Percentiles rank a stretch among this genome's conserved stretches.
These are phyloP conservation scores for Stichopus horrens DNA, from an alignment of 53 echinoderm and acorn worm genomes.

Conservation along the genomic window DNA sequence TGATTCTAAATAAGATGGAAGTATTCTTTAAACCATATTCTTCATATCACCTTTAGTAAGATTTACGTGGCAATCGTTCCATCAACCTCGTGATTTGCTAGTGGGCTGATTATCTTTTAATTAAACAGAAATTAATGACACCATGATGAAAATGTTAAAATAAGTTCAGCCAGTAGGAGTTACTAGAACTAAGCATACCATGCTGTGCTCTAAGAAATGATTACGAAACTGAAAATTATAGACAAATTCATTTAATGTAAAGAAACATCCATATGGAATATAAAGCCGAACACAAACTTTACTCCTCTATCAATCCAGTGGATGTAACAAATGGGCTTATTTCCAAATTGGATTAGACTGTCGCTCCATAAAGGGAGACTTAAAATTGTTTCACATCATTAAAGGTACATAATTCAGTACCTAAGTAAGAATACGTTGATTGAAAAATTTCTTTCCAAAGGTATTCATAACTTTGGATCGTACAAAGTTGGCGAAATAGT, in stretches of 20 bases:
- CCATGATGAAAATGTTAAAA: neutral
- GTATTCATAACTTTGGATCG: neutral
- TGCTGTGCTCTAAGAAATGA: neutral
- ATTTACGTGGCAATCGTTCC: neutral
- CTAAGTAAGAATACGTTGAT: neutral
- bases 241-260: neutral
- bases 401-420: neutral
- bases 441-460: neutral
- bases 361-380: neutral
- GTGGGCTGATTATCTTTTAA: too few relatives aligned
- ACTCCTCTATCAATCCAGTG: neutral
- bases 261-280: neutral
- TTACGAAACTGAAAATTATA: neutral
- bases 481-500: neutral
- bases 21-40: neutral
- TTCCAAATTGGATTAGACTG: neutral
- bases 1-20: too few relatives aligned
- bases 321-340: neutral
- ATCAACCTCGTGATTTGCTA: neutral
- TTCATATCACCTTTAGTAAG: too few relatives aligned
- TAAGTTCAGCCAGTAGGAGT: neutral
- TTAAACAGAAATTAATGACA: too few relatives aligned
- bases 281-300: too few relatives aligned
- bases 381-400: neutral
- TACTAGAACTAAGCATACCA: conserved; percentile 4